These are phyloP conservation scores for Coryphaenoides rupestris DNA, from an alignment of 2,113 vertebrate species.

Conservation along the genomic window DNA sequence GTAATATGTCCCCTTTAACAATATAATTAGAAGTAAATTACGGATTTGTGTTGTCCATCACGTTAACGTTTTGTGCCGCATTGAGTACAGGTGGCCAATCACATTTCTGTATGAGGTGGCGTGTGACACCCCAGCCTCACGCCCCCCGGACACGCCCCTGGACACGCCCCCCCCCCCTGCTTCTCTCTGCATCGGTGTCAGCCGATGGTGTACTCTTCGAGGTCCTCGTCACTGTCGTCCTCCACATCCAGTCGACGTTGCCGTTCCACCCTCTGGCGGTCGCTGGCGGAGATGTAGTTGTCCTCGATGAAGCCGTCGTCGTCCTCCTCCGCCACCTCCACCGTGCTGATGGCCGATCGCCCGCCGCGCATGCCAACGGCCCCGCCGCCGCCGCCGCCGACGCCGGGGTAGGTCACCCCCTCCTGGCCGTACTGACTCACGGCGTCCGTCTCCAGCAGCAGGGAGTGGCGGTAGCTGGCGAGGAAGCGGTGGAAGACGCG, in stretches of 20 bases:
- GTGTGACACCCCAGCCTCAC: too few species aligned
- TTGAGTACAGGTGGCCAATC: too few species aligned
- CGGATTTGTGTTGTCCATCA: too few species aligned
- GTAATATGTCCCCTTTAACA: too few species aligned
- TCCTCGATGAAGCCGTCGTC: constrained; percentile 91
- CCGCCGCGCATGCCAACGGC: constrained; percentile 26
- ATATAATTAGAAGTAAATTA: too few species aligned
- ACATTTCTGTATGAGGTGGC: too few species aligned
- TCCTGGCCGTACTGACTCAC: constrained; percentile 56
- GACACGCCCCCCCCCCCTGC: neutral
- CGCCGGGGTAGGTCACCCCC: constrained; percentile 25
- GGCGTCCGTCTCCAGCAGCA: constrained; percentile 66
- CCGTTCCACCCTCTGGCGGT: constrained; percentile 60
- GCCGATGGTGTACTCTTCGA: constrained; percentile 53
- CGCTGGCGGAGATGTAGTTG: constrained; percentile 88
- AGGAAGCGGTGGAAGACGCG: constrained; percentile 80
- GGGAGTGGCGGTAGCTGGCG: constrained; percentile 81
- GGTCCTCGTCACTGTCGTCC: constrained; percentile 35
- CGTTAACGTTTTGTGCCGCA: too few species aligned
- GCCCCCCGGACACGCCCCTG: too few species aligned
- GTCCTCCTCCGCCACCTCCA: constrained; percentile 73
- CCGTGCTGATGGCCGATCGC: neutral
- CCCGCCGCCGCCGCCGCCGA: constrained; percentile 11
- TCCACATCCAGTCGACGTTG: constrained; percentile 19
- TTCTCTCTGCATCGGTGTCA: constrained; percentile 33